Evolutionary conservation across 1,140 invertebrate genomes (phyloP).

Genomic region (Drosophila mojavensis): DNA sequence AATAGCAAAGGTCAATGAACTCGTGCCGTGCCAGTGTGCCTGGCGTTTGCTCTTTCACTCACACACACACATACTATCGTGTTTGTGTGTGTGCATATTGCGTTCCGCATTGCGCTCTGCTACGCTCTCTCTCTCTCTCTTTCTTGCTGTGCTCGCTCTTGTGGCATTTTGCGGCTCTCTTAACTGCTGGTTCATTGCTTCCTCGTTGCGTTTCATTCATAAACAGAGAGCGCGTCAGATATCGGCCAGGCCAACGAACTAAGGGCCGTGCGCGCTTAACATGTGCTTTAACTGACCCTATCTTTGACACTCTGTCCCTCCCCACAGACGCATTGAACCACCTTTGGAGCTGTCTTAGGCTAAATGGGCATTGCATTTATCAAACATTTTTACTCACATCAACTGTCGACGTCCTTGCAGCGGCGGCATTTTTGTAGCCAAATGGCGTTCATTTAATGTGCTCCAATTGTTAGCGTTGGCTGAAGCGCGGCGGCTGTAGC

Average conservation of each 20-base stretch:
- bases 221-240: conserved; percentile 75
- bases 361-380: not conserved
- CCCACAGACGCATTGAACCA: conserved; percentile 4
- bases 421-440: conserved; percentile 74
- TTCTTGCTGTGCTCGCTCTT: conserved; percentile 9
- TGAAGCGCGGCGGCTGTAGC: conserved; percentile 11
- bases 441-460: conserved; percentile 61
- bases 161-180: conserved; percentile 22
- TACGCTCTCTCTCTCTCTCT: not conserved
- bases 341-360: conserved; percentile 21
- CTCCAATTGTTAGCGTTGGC: conserved; percentile 43
- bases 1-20: conserved; percentile 84
- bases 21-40: conserved; percentile 44
- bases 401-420: conserved; percentile 71
- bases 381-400: conserved; percentile 53
- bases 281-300: conserved; percentile 47
- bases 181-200: conserved; percentile 58
- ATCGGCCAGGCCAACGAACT: conserved; percentile 79
- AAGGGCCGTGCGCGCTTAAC: conserved; percentile 53
- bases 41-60: conserved; percentile 26
- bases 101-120: conserved; percentile 51
- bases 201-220: conserved; percentile 81
- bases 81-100: conserved; percentile 20
- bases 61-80: not conserved
- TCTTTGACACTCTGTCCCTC: not conserved